Percentiles rank a stretch among this genome's conserved stretches.
These are phyloP conservation scores for Polyodon spathula DNA, from an alignment of 2,113 vertebrate species.

Conservation along the genomic window DNA sequence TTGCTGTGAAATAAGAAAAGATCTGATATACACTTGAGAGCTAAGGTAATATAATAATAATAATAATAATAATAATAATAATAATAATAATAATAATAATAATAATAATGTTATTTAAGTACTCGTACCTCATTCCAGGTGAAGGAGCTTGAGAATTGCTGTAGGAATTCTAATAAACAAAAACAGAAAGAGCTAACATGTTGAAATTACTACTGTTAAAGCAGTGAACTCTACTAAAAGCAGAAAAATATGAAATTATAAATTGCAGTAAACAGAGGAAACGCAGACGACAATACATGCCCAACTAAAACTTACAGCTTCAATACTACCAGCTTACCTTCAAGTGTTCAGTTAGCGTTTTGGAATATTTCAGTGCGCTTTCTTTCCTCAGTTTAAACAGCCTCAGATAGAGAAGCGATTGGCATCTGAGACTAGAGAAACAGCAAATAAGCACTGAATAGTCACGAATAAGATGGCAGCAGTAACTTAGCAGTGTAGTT, in stretches of 20 bases:
- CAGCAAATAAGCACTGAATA: slow-evolving; percentile 9
- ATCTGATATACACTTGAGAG: too few relatives aligned
- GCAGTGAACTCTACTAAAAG: too few relatives aligned
- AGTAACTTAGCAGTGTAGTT: too few relatives aligned
- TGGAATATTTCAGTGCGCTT: slow-evolving; percentile 95
- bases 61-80: too few relatives aligned
- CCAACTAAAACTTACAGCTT: neutral
- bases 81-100: slow-evolving; percentile 13
- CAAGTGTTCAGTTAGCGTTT: slow-evolving; percentile 94
- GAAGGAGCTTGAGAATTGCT: slow-evolving; percentile 96
- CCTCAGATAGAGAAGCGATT: slow-evolving; percentile 92
- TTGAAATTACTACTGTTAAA: too few relatives aligned
- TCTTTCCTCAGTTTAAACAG: slow-evolving; percentile 97
- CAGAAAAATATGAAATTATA: too few relatives aligned
- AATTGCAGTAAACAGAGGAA: too few relatives aligned
- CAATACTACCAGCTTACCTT: slow-evolving; percentile 61
- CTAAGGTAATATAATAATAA: too few relatives aligned
- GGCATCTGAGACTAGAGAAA: slow-evolving; percentile 75
- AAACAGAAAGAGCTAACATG: too few relatives aligned
- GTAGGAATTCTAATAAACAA: slow-evolving; percentile 75
- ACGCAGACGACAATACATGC: too few relatives aligned
- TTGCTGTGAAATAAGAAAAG: slow-evolving; percentile 60
- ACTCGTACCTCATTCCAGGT: slow-evolving; percentile 95
- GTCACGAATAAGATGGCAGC: neutral
- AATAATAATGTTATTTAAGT: too few relatives aligned